A percentile compares a stretch with the other conserved stretches of the same genome.
phyloP scores from a whole-genome alignment of 1,140 invertebrate genomes.

The Araneus ventricosus region DNA sequence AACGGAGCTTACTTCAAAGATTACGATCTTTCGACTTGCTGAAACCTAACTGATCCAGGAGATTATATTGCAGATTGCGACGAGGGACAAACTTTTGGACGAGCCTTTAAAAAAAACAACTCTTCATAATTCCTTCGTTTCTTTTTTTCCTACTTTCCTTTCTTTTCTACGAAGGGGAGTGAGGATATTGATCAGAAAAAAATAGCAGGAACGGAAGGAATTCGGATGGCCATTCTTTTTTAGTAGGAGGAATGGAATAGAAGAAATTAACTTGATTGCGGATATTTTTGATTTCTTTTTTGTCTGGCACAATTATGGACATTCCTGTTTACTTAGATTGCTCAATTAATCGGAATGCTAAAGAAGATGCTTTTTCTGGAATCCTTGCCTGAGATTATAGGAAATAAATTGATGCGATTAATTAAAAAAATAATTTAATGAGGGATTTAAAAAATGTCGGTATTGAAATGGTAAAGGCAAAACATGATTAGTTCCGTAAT shows the following conservation, averaged over 20 bases:
- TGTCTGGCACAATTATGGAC: not conserved
- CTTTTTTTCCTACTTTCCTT: not conserved
- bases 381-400: not conserved
- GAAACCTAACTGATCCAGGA: constrained; percentile 13
- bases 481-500: not conserved
- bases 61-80: constrained; percentile 32
- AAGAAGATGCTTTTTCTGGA: not conserved
- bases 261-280: constrained; percentile 32
- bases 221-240: constrained; percentile 18
- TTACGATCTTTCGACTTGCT: constrained; percentile 36
- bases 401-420: constrained; percentile 8
- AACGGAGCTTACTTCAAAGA: constrained; percentile 14
- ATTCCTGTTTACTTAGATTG: constrained; percentile 34
- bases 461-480: not conserved
- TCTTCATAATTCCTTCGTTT: constrained; percentile 11
- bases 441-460: not conserved
- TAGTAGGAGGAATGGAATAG: constrained; percentile 8
- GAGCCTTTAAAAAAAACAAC: not conserved
- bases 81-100: not conserved
- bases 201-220: not conserved
- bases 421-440: not conserved
- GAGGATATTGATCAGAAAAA: constrained; percentile 11
- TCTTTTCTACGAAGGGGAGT: not conserved
- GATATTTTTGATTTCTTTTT: constrained; percentile 1
- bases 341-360: constrained; percentile 14